phyloP scores from a whole-genome alignment of 2,888 invertebrate species.

The Trichacis sp. region DNA sequence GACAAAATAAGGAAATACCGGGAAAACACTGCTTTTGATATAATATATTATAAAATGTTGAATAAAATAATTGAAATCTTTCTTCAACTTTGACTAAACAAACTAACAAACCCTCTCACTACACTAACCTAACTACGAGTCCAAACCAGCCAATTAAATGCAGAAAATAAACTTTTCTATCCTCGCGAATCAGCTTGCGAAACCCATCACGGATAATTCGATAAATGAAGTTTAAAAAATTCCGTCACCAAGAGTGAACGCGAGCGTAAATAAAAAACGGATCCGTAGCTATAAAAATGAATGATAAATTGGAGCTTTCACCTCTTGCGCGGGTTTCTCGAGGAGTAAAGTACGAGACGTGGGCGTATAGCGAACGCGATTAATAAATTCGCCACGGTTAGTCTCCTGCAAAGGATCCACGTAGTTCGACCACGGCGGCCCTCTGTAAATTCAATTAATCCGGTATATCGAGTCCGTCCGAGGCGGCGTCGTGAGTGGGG shows the following conservation, averaged over 20 bases:
- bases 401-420: constrained; percentile 43
- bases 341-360: constrained; percentile 14
- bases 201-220: too few relatives aligned
- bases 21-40: too few relatives aligned
- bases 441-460: constrained; percentile 59
- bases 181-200: too few relatives aligned
- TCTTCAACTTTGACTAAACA: too few relatives aligned
- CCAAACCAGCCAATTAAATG: too few relatives aligned
- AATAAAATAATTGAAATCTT: too few relatives aligned
- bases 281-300: background rate
- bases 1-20: too few relatives aligned
- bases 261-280: background rate
- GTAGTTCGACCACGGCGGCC: constrained; percentile 32
- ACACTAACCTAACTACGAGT: too few relatives aligned
- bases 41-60: too few relatives aligned
- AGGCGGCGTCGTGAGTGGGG: constrained; percentile 37
- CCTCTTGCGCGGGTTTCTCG: constrained; percentile 7
- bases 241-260: background rate
- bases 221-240: background rate
- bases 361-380: constrained; percentile 42
- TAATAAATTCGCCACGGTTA: constrained; percentile 55
- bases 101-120: too few relatives aligned
- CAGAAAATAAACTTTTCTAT: too few relatives aligned
- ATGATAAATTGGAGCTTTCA: background rate
- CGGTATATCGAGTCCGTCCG: constrained; percentile 51